Evolutionary conservation across 2,113 vertebrate genomes (phyloP), one percentile per base, ranked within the genome.

Genomic region (Thryonomys swinderianus): DNA sequence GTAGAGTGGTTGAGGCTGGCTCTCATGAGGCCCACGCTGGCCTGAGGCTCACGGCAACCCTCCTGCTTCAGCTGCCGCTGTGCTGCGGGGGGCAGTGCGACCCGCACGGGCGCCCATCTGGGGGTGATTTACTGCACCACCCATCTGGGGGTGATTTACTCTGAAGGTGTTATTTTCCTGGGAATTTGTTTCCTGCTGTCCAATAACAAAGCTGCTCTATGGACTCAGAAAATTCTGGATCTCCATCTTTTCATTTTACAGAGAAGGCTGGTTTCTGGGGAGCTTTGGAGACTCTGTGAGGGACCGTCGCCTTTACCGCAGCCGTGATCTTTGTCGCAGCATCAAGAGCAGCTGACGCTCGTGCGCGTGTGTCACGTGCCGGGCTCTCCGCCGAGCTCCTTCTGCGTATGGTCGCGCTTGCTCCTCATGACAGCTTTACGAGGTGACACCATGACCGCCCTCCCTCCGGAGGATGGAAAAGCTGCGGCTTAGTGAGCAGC

Each of bases 401-500:
- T 61, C 66, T 85, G 76, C 61, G 25, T 64, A 48, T 66, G 13
- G 40, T 1, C 16, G 42, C 85, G 79, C 88, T 93, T 93, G 83
- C 48, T 55, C 48, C n/a, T 90, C 53, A 67, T 61, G 85, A 95
- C 69, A 73, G 48, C 79, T 92, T 90, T 91, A 37, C 71, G 73
- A 96, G 73, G 48, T 88, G 92, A 59, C 30, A 83, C 25, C 87
- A 27, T 62, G 88, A 85, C 64, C 90, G 62, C 85, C 32, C 57
- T 95, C 10, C 59, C 23, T 91, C 79, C 42, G 48, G 3, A 92
- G 74, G 73, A 89, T 48, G 83, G 69, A 91, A 88, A 96, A 81
- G 73, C 2, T 1, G 13, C 74, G 88, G 45, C 85, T 96, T 88
- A 67, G 42, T 51, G 42, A 83, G 69, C 89, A 83, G 51, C 16